phyloP scores from a whole-genome alignment of 2,888 invertebrate species.

The Cerceris ruficornis region DNA sequence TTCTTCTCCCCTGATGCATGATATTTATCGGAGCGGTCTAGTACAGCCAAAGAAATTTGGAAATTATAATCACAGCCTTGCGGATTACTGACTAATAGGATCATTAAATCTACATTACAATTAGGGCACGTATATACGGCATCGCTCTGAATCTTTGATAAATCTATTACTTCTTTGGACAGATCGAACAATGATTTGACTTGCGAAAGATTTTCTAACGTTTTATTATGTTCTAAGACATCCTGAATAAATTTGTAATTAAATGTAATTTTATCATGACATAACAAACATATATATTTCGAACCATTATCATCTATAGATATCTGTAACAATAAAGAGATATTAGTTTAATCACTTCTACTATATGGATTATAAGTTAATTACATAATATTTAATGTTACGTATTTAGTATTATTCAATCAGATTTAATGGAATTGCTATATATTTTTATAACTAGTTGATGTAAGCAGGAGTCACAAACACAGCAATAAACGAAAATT shows the following conservation, averaged over 20 bases:
- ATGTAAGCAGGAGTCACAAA: no score
- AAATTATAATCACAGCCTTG: slow-evolving; percentile 51
- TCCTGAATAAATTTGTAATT: slow-evolving; percentile 58
- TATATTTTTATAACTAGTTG: no score
- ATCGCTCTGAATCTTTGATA: slow-evolving; percentile 49
- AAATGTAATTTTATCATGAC: slow-evolving; percentile 52
- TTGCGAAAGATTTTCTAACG: slow-evolving; percentile 16
- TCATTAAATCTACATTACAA: slow-evolving; percentile 63
- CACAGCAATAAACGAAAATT: no score
- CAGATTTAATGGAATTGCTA: no score
- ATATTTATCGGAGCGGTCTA: slow-evolving; percentile 35
- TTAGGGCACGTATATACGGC: slow-evolving; percentile 64
- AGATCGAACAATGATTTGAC: slow-evolving; percentile 26
- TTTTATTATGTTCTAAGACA: slow-evolving; percentile 39
- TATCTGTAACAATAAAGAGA: slow-evolving; percentile 56
- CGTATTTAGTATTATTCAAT: neutral
- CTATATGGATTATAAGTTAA: neutral
- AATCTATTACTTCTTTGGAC: slow-evolving; percentile 35
- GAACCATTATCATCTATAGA: slow-evolving; percentile 54
- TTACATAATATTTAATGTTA: neutral
- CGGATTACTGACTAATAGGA: slow-evolving; percentile 55
- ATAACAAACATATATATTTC: slow-evolving; percentile 55
- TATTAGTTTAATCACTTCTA: neutral
- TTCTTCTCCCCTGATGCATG: slow-evolving; percentile 18
- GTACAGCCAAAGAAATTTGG: slow-evolving; percentile 56